Base-by-base conservation (phyloP, 53 echinoderm and acorn worm genomes). In the Mesocentrotus franciscanus region DNA sequence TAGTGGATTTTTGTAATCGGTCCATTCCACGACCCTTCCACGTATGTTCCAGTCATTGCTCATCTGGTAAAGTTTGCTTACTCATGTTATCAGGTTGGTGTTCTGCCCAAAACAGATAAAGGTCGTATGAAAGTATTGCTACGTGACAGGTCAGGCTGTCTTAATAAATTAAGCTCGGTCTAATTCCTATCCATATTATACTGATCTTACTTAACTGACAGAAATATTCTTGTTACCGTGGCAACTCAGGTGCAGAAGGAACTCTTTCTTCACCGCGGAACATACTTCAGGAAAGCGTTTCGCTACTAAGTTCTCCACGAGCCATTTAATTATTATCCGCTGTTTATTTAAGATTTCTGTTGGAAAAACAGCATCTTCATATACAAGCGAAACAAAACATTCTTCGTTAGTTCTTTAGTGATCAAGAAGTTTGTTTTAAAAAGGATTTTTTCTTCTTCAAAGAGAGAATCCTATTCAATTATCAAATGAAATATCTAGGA, bases 1-100 rank as follows among this genome's bases (percentile, higher is more conserved):
- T 85, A 85, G 58, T 17, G 58, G 58, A 85, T 85, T 85, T 83
- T 58, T n/a, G 87, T 85, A 85, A 85, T 85, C 87, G 87, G 87
- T 56, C 56, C 56, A 11, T 85, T 57, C 58, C 87, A 85, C n/a
- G 16, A 26, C 87, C 87, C 58, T 57, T 10, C 58, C 14, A 42
- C n/a, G n/a, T n/a, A 85, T 56, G 87, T n/a, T 10, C 87, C 2
- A 85, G 87, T 85, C 87, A 85, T 85, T 57, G 56, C 87, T 85
- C 58, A 85, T 27, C n/a, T 20, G 20, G 20, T 18, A 83, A 42
- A 42, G 39, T 56, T 56, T 85, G 87, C 87, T 85, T 85, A 85
- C 87, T 85, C 87, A 85, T 57, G 79, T 79, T 79, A 36, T 36
- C 18, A 17, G 87, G n/a, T 85, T 57, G 58, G 36, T 26, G 87